These are phyloP conservation scores for Pogoniulus pusillus DNA, from an alignment of 2,797 vertebrate species.

Conservation along the genomic window DNA sequence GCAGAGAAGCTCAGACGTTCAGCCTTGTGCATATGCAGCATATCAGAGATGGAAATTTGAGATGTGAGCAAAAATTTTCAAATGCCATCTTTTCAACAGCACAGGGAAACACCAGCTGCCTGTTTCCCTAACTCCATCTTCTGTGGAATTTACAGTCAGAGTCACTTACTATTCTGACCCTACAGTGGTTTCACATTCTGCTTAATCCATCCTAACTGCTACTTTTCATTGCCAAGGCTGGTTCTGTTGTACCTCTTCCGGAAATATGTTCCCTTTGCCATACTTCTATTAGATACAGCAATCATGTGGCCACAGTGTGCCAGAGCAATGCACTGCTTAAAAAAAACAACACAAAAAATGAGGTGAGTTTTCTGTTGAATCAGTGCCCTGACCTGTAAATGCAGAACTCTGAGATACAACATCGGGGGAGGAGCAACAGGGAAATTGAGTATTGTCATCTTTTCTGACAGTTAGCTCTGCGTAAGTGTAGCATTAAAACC, in stretches of 20 bases:
- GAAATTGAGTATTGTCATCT: not conserved
- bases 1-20: not conserved
- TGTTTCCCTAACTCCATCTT: not conserved
- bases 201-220: not conserved
- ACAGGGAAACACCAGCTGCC: not conserved
- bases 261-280: not conserved
- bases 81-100: not conserved
- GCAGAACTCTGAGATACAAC: rapidly evolving
- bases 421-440: rapidly evolving
- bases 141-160: not conserved
- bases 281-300: not conserved
- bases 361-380: not conserved
- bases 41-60: not conserved
- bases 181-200: not conserved
- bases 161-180: not conserved
- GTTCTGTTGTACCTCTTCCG: not conserved
- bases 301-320: not conserved
- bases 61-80: not conserved
- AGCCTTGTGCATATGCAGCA: not conserved
- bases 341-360: not conserved
- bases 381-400: not conserved
- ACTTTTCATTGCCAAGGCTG: not conserved
- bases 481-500: not conserved
- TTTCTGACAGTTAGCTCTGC: not conserved
- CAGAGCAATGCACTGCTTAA: not conserved